Evolutionary conservation across 2,888 invertebrate species (phyloP).

Genomic region (Hanleya hanleyi): DNA sequence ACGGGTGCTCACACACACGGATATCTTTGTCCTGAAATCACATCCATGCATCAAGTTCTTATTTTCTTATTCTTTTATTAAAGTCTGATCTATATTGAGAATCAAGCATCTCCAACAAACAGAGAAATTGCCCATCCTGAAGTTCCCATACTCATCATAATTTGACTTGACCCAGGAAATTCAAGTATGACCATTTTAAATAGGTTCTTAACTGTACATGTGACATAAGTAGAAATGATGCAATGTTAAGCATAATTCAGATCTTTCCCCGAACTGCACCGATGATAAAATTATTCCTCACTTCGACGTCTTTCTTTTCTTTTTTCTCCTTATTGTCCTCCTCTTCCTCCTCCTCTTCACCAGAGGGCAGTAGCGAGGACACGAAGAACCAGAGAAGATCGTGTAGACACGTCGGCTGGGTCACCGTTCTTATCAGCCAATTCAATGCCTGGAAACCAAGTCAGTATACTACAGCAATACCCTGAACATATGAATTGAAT

Average conservation of each 20-base stretch:
- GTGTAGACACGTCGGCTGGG: constrained; percentile 92
- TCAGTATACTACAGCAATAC: not conserved
- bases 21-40: constrained; percentile 69
- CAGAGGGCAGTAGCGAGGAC: constrained; percentile 82
- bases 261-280: constrained; percentile 39
- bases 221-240: too few relatives aligned
- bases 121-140: too few relatives aligned
- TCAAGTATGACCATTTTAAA: too few relatives aligned
- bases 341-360: constrained; percentile 77
- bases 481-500: too few relatives aligned
- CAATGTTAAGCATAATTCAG: constrained; percentile 24
- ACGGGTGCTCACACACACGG: constrained; percentile 82
- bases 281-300: constrained; percentile 34
- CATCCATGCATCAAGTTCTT: too few relatives aligned
- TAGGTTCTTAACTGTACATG: too few relatives aligned
- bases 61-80: too few relatives aligned
- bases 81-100: too few relatives aligned
- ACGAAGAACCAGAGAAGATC: constrained; percentile 99
- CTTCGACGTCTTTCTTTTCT: constrained; percentile 28
- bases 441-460: constrained; percentile 83
- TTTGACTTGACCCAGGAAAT: too few relatives aligned
- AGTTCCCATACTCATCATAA: too few relatives aligned
- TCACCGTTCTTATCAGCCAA: constrained; percentile 94
- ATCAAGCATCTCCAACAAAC: too few relatives aligned
- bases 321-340: constrained; percentile 57